Conservation (phyloP, 2,888 invertebrate species). For the Amphipyra tragopoginis region DNA sequence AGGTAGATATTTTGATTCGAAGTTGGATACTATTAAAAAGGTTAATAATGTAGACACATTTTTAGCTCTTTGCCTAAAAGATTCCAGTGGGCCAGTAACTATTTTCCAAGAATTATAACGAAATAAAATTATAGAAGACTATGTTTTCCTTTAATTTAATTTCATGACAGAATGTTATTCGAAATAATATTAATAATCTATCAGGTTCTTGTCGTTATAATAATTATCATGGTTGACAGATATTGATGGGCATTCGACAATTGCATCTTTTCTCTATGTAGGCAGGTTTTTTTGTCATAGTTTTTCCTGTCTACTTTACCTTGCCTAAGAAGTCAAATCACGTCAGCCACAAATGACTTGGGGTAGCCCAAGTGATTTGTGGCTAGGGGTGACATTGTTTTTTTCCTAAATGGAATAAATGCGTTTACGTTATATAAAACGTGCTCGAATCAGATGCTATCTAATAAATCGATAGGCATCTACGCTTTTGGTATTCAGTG, state of each 20-base stretch:
- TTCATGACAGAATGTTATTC: background rate
- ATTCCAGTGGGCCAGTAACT: no score
- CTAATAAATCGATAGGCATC: no score
- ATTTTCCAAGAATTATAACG: no score
- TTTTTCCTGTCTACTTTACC: constrained; percentile 16
- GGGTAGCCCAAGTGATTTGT: background rate
- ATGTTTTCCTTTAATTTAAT: no score
- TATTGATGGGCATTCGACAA: constrained; percentile 11
- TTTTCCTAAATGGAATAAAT: constrained; percentile 4
- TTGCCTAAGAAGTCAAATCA: constrained; percentile 30
- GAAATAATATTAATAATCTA: background rate
- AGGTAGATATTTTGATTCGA: no score
- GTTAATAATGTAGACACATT: no score
- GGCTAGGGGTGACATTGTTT: constrained; percentile 18
- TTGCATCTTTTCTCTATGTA: constrained; percentile 2
- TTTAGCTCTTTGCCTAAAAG: no score
- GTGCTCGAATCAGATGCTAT: background rate
- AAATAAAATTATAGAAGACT: no score
- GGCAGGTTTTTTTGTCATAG: constrained; percentile 16
- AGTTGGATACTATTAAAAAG: no score
- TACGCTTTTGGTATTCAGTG: no score
- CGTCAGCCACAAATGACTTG: constrained; percentile 44
- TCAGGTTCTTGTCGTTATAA: background rate
- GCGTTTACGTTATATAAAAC: background rate
- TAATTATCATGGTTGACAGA: no score